These are phyloP conservation scores for Coremacera marginata DNA, from an alignment of 2,888 invertebrate genomes.

Conservation along the genomic window DNA sequence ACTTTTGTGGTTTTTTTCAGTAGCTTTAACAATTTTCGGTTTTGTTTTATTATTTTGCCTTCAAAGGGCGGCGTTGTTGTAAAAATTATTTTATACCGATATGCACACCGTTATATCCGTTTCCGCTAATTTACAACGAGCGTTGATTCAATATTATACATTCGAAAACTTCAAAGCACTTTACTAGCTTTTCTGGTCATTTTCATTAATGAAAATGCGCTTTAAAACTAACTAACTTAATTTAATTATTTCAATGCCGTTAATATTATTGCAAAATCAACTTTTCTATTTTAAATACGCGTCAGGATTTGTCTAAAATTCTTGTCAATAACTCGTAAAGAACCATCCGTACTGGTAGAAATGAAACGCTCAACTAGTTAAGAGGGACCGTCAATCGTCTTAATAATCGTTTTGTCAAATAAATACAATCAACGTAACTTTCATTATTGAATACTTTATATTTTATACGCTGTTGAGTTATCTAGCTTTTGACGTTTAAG, in stretches of 20 bases:
- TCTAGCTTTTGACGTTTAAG: not conserved
- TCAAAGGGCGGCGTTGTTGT: not conserved
- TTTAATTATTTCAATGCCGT: not conserved
- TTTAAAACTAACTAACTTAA: not conserved
- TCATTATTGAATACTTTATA: slow-evolving; percentile 15
- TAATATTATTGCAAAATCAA: not conserved
- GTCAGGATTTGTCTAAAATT: not conserved
- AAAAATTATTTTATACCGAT: not conserved
- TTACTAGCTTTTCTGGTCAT: not conserved
- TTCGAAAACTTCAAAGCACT: too few relatives aligned
- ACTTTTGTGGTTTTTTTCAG: not conserved
- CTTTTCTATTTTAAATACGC: not conserved
- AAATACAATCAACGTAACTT: slow-evolving; percentile 12
- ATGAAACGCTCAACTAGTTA: slow-evolving; percentile 62
- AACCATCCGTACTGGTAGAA: slow-evolving; percentile 61
- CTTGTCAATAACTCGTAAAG: not conserved
- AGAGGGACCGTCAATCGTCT: slow-evolving; percentile 57
- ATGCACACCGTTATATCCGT: not conserved
- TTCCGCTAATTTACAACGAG: too few relatives aligned
- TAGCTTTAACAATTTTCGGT: not conserved
- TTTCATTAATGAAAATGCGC: not conserved
- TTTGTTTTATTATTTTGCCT: not conserved
- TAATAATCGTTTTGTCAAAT: slow-evolving; percentile 52
- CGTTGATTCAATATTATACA: too few relatives aligned
- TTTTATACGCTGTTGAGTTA: slow-evolving; percentile 5